Conservation (phyloP, 92 coral and sea anemone species). For the Bergia puertoricense region DNA sequence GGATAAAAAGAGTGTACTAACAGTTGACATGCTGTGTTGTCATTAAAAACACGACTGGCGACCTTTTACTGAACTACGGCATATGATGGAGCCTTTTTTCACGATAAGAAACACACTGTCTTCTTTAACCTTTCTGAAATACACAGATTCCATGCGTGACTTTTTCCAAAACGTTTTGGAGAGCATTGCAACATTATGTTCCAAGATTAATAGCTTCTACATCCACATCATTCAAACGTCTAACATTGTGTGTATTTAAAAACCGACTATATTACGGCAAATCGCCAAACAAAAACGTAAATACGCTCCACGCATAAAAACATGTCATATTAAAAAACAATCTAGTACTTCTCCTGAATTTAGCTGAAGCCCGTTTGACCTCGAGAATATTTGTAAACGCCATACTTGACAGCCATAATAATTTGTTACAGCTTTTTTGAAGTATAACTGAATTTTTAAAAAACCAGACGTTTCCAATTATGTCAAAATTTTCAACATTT, state of each 20-base stretch:
- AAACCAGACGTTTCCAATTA: not conserved
- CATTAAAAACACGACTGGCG: not conserved
- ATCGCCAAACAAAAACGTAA: not conserved
- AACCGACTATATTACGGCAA: not conserved
- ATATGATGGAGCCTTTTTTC: not conserved
- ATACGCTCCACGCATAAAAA: not conserved
- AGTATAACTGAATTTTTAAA: too few relatives aligned
- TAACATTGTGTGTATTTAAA: not conserved
- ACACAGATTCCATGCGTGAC: not conserved
- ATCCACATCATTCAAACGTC: not conserved
- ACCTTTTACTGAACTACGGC: not conserved
- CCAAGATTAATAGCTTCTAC: not conserved
- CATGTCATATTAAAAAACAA: not conserved
- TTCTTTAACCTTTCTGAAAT: not conserved
- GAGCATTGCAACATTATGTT: not conserved
- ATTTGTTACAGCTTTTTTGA: not conserved
- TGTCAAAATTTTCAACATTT: not conserved
- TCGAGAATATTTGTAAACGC: not conserved
- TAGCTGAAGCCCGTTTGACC: not conserved
- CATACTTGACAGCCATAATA: not conserved
- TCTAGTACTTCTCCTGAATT: too few relatives aligned
- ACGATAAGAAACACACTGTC: conserved; percentile 6
- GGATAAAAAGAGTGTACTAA: too few relatives aligned
- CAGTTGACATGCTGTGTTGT: not conserved
- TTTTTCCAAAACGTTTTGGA: not conserved